Evolutionary conservation across 1,140 invertebrate species (phyloP).

Genomic region (Branchinecta lynchi): DNA sequence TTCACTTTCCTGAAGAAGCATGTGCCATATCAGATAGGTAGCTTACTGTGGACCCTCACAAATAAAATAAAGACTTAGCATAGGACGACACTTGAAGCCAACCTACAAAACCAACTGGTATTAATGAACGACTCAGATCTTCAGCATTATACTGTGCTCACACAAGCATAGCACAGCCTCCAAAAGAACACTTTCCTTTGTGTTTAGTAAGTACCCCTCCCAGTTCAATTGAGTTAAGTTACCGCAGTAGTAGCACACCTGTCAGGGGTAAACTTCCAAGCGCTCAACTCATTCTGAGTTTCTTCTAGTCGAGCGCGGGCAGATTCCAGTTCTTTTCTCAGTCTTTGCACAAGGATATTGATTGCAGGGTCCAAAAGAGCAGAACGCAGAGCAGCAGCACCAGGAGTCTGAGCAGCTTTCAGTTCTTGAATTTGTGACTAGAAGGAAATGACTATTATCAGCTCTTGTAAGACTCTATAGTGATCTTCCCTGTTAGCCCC

Average conservation of each 20-base stretch:
- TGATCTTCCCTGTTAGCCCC: not conserved
- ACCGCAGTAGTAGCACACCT: constrained; percentile 40
- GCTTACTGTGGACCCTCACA: too few species aligned
- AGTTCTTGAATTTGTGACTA: constrained; percentile 84
- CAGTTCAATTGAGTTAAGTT: too few species aligned
- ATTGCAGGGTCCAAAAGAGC: constrained; percentile 86
- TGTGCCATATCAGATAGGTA: too few species aligned
- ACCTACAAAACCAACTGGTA: too few species aligned
- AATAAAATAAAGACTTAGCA: too few species aligned
- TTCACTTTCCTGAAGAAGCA: too few species aligned
- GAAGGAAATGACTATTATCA: constrained; percentile 24
- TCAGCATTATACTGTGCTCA: too few species aligned
- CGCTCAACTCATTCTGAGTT: constrained; percentile 90
- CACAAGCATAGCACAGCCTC: too few species aligned
- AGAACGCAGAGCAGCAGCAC: constrained; percentile 54
- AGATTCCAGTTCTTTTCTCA: constrained; percentile 75
- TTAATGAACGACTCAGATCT: too few species aligned
- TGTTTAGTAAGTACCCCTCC: too few species aligned
- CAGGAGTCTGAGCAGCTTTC: constrained; percentile 61
- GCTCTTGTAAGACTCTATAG: not conserved
- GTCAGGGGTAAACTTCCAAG: constrained; percentile 98
- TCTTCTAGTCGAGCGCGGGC: constrained; percentile 84
- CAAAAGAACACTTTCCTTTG: too few species aligned
- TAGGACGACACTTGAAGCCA: too few species aligned
- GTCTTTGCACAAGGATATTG: constrained; percentile 78